Evolutionary conservation across 2,888 invertebrate species (phyloP).

Genomic region (Operophtera brumata): DNA sequence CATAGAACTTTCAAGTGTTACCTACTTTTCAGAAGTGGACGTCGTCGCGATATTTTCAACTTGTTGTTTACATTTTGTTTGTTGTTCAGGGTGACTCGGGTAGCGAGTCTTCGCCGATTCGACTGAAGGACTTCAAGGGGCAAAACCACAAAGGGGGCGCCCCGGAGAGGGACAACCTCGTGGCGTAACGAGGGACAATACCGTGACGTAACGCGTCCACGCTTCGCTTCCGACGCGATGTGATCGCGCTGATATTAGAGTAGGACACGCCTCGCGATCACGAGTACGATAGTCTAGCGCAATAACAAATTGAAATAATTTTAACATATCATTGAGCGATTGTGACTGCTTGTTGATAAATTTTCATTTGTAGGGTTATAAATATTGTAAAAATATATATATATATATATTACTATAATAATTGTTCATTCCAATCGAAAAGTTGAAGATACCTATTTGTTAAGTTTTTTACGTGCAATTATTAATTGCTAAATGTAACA

Average conservation of each 20-base stretch:
- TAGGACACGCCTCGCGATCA: slow-evolving; percentile 29
- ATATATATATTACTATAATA: slow-evolving; percentile 65
- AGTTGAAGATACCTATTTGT: slow-evolving; percentile 79
- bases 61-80: neutral
- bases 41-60: no score
- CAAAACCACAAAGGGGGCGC: slow-evolving; percentile 69
- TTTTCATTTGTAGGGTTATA: slow-evolving; percentile 76
- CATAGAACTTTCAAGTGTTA: no score
- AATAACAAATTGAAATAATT: slow-evolving; percentile 75
- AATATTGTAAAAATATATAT: slow-evolving; percentile 69
- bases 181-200: slow-evolving; percentile 51
- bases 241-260: slow-evolving; percentile 31
- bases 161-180: slow-evolving; percentile 64
- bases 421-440: slow-evolving; percentile 81
- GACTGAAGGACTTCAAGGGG: slow-evolving; percentile 74
- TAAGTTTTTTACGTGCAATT: slow-evolving; percentile 82
- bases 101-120: slow-evolving; percentile 83
- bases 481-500: slow-evolving; percentile 80
- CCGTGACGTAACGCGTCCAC: slow-evolving; percentile 19
- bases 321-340: slow-evolving; percentile 82
- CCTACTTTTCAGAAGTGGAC: no score
- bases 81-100: slow-evolving; percentile 82
- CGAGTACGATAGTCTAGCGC: slow-evolving; percentile 54
- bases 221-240: slow-evolving; percentile 34
- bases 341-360: slow-evolving; percentile 80